These are phyloP conservation scores for Hirtodrosophila confusa DNA, from an alignment of 2,888 invertebrate species.

Conservation along the genomic window DNA sequence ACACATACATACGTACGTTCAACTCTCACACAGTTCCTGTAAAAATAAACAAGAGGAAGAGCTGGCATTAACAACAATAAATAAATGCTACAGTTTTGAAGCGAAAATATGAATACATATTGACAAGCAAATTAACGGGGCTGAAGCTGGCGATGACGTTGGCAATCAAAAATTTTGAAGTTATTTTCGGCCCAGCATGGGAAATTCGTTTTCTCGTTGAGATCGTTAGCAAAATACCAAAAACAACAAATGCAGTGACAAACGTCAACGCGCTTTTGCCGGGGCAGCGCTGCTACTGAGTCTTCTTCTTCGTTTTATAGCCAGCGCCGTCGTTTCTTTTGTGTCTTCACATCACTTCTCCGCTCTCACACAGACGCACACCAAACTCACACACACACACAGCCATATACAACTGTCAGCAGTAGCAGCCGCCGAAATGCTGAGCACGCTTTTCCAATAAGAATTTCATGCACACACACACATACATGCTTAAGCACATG, in stretches of 20 bases:
- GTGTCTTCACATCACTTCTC: constrained; percentile 68
- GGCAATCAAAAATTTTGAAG: constrained; percentile 72
- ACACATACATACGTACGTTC: constrained; percentile 43
- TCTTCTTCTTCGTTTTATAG: constrained; percentile 67
- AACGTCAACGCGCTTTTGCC: constrained; percentile 59
- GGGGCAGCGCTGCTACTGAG: constrained; percentile 54
- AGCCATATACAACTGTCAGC: constrained; percentile 50
- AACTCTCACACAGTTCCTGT: constrained; percentile 65
- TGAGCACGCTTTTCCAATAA: constrained; percentile 78
- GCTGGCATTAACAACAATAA: constrained; percentile 47
- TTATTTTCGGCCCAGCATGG: constrained; percentile 67
- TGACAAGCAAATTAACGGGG: constrained; percentile 39
- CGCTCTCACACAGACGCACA: constrained; percentile 47
- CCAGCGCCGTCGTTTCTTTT: constrained; percentile 63
- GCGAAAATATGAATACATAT: constrained; percentile 18
- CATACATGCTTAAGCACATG: constrained; percentile 57
- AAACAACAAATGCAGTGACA: constrained; percentile 56
- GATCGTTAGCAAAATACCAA: constrained; percentile 51
- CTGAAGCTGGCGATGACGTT: constrained; percentile 1
- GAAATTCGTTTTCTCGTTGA: constrained; percentile 55
- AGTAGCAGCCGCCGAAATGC: constrained; percentile 68
- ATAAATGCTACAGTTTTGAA: constrained; percentile 20
- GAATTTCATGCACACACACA: constrained; percentile 63
- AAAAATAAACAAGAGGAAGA: constrained; percentile 50
- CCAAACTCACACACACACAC: constrained; percentile 15